Base-by-base conservation (phyloP, 1,140 invertebrate genomes). In the Aleiodes sp. region DNA sequence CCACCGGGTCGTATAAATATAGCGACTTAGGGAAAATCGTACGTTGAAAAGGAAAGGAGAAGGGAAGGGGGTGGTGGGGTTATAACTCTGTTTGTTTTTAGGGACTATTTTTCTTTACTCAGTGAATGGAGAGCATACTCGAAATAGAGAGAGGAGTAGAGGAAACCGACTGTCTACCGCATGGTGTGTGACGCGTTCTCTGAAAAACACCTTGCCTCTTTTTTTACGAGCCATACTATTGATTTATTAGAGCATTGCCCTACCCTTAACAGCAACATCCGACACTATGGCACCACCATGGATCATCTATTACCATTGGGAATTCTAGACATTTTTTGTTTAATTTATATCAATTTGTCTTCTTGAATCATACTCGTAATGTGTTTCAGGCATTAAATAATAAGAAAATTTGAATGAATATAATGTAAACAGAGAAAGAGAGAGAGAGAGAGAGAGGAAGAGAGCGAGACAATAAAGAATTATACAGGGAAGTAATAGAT, bases 1-100 rank as follows among this genome's bases (percentile, higher is more conserved):
- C 31, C 35, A 39, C 2, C 31, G 60, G 3, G 16, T 62, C 60
- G 52, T 35, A 52, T 75, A 75, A 72, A 75, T 72, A 72, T 75
- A 73, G 72, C 28, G 33, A 70, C 70, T 65, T 68, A 26, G 65
- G 59, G 70, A 69, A 75, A 73, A 29, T 63, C 61, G 6, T 26
- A 19, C 2, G 8, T 19, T n/a, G 14, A 14, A 46, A 2, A 6
- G 41, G 41, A 14, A 19, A 46, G 14, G 41, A 46, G 16, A 65
- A 39, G n/a, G 61, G 33, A 37, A 14, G 21, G 35, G 35, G 26
- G 26, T 21, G 24, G 26, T 39, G 61, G 7, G 21, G 7, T 39
- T 28, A 21, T 21, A 57, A 39, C 21, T 39, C 19, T 60, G 52
- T 65, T 63, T 66, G 37, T 73, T 70, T 65, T 69, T 46, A 57